These are phyloP conservation scores for Himalopsyche japonica DNA, from an alignment of 2,888 invertebrate species.

Conservation along the genomic window DNA sequence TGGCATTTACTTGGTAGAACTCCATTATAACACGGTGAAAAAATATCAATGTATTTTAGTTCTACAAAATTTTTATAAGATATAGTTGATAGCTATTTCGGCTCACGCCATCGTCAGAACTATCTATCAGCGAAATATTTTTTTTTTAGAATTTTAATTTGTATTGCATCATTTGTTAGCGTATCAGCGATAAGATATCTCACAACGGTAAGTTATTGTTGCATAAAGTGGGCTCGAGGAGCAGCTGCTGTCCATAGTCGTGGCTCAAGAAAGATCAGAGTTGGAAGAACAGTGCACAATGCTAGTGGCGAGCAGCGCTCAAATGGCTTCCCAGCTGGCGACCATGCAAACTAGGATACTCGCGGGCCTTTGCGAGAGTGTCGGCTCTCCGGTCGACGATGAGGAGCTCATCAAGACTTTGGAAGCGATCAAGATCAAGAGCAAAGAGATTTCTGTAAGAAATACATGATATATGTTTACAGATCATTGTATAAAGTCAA, in stretches of 20 bases:
- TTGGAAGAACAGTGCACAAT: slow-evolving; percentile 80
- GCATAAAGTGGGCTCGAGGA: slow-evolving; percentile 82
- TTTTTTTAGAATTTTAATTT: no score
- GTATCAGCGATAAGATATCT: no score
- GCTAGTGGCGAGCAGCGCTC: slow-evolving; percentile 76
- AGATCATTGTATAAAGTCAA: no score
- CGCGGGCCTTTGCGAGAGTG: slow-evolving; percentile 76
- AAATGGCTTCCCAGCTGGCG: slow-evolving; percentile 78
- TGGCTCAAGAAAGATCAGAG: slow-evolving; percentile 83
- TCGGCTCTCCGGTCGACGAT: slow-evolving; percentile 90
- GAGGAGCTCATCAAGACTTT: slow-evolving; percentile 86
- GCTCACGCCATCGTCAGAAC: no score
- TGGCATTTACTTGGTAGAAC: no score
- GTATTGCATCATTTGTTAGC: no score
- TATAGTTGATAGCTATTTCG: no score
- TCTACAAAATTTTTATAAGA: no score
- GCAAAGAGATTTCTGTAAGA: slow-evolving; percentile 76
- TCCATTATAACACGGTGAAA: no score
- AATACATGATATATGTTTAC: neutral
- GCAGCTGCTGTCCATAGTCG: slow-evolving; percentile 81
- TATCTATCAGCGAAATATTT: no score
- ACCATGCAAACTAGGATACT: slow-evolving; percentile 88
- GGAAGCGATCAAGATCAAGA: slow-evolving; percentile 81
- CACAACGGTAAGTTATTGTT: neutral
- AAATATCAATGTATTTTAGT: no score